Conservation (phyloP, 2,113 vertebrate genomes). For the Mustelus asterias region DNA sequence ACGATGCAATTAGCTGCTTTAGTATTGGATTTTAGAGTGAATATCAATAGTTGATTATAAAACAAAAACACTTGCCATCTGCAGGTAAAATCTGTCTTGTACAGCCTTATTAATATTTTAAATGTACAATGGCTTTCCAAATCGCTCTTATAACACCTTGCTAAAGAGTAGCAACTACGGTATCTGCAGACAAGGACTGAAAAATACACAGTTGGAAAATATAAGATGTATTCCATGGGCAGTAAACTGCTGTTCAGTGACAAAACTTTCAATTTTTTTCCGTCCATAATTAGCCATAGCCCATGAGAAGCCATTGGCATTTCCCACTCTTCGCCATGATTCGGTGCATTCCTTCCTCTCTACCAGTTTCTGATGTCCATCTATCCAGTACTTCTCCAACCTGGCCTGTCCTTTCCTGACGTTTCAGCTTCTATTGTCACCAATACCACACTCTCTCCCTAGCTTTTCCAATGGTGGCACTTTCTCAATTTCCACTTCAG, state of each 20-base stretch:
- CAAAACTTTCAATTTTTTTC: not conserved
- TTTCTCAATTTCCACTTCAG: not conserved
- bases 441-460: not conserved
- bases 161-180: not conserved
- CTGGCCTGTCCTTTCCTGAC: not conserved
- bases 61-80: not conserved
- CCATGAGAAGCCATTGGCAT: not conserved
- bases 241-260: not conserved
- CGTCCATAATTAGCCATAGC: not conserved
- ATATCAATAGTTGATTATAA: not conserved
- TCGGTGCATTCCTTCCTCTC: not conserved
- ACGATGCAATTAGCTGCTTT: not conserved
- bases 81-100: not conserved
- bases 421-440: not conserved
- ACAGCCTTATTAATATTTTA: not conserved
- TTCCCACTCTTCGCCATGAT: not conserved
- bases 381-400: not conserved
- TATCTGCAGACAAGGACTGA: not conserved
- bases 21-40: not conserved
- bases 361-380: not conserved
- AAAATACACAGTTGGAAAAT: not conserved
- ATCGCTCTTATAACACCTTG: not conserved
- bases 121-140: not conserved
- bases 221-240: not conserved
- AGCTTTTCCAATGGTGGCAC: not conserved